These are phyloP conservation scores for Corythornis leucogaster DNA, from an alignment of 2,797 vertebrate genomes.

Conservation along the genomic window DNA sequence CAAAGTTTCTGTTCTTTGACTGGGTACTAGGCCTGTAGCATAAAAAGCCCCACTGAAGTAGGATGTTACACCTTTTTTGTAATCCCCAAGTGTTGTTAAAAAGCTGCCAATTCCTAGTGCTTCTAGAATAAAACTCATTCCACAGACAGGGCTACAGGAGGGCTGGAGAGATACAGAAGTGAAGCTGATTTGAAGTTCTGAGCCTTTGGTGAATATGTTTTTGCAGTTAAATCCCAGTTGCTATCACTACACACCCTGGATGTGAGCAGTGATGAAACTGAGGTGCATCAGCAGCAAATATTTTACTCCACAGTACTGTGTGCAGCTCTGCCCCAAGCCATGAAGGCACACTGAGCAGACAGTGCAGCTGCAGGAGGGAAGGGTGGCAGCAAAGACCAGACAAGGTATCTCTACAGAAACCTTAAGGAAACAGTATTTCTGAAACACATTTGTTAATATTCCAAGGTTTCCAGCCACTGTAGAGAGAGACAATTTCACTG, in stretches of 20 bases:
- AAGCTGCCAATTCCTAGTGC: background rate
- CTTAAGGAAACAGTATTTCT: fast-evolving
- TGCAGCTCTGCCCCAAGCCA: background rate
- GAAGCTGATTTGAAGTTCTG: background rate
- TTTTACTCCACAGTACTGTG: fast-evolving
- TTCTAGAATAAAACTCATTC: background rate
- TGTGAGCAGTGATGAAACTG: background rate
- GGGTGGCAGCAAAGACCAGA: background rate
- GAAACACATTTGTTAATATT: background rate
- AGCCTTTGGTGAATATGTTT: background rate
- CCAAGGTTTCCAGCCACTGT: background rate
- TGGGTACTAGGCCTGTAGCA: background rate
- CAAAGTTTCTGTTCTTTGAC: background rate
- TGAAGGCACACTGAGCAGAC: background rate
- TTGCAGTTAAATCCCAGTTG: background rate
- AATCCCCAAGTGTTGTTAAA: background rate
- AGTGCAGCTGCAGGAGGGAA: background rate
- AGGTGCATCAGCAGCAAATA: background rate
- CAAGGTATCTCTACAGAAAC: background rate
- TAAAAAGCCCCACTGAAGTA: background rate
- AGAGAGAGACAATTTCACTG: background rate
- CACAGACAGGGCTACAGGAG: background rate
- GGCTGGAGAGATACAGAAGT: background rate
- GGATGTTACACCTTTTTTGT: background rate
- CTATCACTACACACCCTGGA: background rate